Conservation (phyloP, 2,113 vertebrate genomes). For the Cephalopholis sonnerati region DNA sequence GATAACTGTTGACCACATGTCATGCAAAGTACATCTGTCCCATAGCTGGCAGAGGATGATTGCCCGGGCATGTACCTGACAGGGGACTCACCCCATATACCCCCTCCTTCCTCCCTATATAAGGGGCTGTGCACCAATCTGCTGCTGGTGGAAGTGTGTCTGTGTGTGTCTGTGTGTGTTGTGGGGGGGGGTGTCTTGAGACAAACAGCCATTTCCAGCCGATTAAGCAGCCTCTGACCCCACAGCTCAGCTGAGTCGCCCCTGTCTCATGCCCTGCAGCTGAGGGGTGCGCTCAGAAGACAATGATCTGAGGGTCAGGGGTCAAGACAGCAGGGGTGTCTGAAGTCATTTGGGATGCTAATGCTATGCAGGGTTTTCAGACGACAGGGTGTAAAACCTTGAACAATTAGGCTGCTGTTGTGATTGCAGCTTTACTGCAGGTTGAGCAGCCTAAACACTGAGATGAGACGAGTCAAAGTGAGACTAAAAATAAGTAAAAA, state of each 20-base stretch:
- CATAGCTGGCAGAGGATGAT: slow-evolving; percentile 48
- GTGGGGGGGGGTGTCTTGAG: background rate
- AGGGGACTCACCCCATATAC: background rate
- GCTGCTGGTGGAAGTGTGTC: slow-evolving; percentile 14
- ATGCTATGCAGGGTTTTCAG: slow-evolving; percentile 63
- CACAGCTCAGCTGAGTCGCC: slow-evolving; percentile 14
- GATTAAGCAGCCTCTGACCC: slow-evolving; percentile 47
- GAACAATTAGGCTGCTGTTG: slow-evolving; percentile 44
- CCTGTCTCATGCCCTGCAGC: slow-evolving; percentile 57
- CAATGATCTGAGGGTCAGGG: slow-evolving; percentile 63
- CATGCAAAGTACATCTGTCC: background rate
- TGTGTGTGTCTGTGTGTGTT: background rate
- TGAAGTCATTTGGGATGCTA: slow-evolving; percentile 64
- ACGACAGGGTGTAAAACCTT: background rate
- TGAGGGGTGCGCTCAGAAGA: slow-evolving; percentile 25
- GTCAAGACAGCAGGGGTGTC: slow-evolving; percentile 39
- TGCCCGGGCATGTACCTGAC: slow-evolving; percentile 73
- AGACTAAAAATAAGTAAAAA: background rate
- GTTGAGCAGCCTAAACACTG: background rate
- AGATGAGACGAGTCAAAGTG: background rate
- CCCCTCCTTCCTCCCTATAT: slow-evolving; percentile 9
- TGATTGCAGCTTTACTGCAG: background rate
- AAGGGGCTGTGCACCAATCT: slow-evolving; percentile 42
- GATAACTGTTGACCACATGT: slow-evolving; percentile 12
- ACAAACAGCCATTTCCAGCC: slow-evolving; percentile 60